Conservation (phyloP, 2,113 vertebrate genomes). For the Entomyzon cyanotis region DNA sequence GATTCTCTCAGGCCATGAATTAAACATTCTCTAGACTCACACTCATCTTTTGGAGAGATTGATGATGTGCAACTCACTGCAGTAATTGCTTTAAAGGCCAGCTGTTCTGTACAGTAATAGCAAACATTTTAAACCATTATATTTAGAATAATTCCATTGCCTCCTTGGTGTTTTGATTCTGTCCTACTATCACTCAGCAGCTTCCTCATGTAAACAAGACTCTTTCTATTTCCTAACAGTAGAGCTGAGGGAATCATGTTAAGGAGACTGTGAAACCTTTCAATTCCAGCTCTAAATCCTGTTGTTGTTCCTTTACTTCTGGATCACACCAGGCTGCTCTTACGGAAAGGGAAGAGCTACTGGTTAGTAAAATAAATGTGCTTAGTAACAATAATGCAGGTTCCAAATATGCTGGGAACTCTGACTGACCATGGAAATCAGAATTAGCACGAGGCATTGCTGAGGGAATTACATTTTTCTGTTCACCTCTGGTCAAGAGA, state of each 20-base stretch:
- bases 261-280: neutral
- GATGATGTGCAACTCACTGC: slow-evolving; percentile 56
- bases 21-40: slow-evolving; percentile 61
- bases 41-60: slow-evolving; percentile 54
- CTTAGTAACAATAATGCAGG: neutral
- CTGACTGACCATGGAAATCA: neutral
- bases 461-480: neutral
- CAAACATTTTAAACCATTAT: slow-evolving; percentile 59
- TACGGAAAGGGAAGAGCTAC: neutral
- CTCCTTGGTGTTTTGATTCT: slow-evolving; percentile 23
- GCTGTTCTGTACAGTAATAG: slow-evolving; percentile 48
- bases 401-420: neutral
- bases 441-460: neutral
- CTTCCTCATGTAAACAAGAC: neutral
- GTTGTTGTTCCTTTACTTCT: neutral
- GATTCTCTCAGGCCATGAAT: slow-evolving; percentile 62
- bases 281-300: neutral
- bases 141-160: slow-evolving; percentile 40
- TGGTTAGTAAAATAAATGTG: neutral
- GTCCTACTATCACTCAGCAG: neutral
- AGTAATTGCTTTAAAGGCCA: slow-evolving; percentile 68
- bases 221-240: neutral
- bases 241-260: neutral
- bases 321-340: neutral
- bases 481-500: neutral